Percentiles rank a stretch among this genome's conserved stretches.
These are phyloP conservation scores for Epizoanthus rinbou DNA, from an alignment of 92 coral and sea anemone genomes.

Conservation along the genomic window DNA sequence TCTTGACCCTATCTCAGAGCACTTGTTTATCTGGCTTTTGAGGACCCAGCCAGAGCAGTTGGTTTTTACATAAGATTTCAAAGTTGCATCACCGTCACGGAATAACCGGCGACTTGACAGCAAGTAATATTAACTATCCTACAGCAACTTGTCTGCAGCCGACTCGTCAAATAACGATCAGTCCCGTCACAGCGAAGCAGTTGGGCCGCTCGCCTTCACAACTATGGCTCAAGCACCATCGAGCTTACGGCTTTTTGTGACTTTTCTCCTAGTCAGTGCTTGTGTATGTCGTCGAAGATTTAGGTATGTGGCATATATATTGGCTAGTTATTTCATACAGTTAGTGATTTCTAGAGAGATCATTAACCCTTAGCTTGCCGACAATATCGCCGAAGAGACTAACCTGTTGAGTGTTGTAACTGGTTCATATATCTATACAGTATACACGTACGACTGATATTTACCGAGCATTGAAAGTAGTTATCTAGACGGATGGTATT, in stretches of 20 bases:
- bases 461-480: slow-evolving; percentile 3
- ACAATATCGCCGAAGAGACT: background rate
- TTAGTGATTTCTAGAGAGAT: background rate
- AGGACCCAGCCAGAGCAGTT: slow-evolving; percentile 5
- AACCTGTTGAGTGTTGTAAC: too few species aligned
- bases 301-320: slow-evolving; percentile 13
- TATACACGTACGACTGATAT: too few species aligned
- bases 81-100: background rate
- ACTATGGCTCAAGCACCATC: slow-evolving; percentile 4
- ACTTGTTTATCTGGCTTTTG: slow-evolving; percentile 36
- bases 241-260: background rate
- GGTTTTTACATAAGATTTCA: background rate
- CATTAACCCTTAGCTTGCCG: background rate
- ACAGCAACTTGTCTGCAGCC: slow-evolving; percentile 24
- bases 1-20: slow-evolving; percentile 22
- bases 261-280: slow-evolving; percentile 12
- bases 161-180: slow-evolving; percentile 3
- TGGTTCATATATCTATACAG: too few species aligned
- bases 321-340: slow-evolving; percentile 9
- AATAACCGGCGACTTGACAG: slow-evolving; percentile 24
- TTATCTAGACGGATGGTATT: background rate
- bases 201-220: background rate
- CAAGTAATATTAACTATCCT: slow-evolving; percentile 19
- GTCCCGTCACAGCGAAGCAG: background rate
- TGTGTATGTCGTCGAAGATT: slow-evolving; percentile 25